Base-by-base conservation (phyloP, 2,888 invertebrate genomes). In the Cataglyphis livida region DNA sequence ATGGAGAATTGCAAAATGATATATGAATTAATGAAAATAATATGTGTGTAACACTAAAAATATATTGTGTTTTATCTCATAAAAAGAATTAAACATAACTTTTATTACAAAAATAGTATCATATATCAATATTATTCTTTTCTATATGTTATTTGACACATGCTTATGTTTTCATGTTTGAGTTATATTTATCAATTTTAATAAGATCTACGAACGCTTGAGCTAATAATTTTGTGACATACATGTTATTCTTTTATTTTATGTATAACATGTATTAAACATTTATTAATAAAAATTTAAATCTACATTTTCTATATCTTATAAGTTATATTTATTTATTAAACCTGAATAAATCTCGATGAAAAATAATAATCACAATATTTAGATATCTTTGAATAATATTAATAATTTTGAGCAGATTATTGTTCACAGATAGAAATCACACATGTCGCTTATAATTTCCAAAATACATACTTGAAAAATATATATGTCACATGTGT, bases 221-320 rank as follows among this genome's bases (percentile, higher is more conserved):
- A 54, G 25, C 1, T 71, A 7, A 70, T 21, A 54, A 54, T 35
- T 35, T 71, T 71, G 48, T 48, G 6, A 48, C 1, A 9, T 1
- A 12, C 12, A 18, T 6, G 18, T 18, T 59, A 25, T 3, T 57
- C 21, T 57, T 25, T 59, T 48, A 28, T 59, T 10, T 57, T 21
- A 54, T 57, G 12, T 25, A 57, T 12, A 12, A 59, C 4, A 28
- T 21, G 12, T 59, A 28, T 59, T 54, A 21, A 48, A 48, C 1
- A n/a, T n/a, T 7, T 9, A 79, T 41, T 62, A 32, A 12, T 32
- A 35, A 12, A 76, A 61, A 78, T 38, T 41, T 62, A 44, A 4
- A 73, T 18, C 25, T 21, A 25, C 18, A n/a, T 15, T 28, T 62
- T 61, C 7, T 44, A 64, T 44, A 6, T 74, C n/a, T 10, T 15